Evolutionary conservation across 2,888 invertebrate genomes (phyloP), one percentile per base, ranked within the genome.

Genomic region (Pinctada fucata): DNA sequence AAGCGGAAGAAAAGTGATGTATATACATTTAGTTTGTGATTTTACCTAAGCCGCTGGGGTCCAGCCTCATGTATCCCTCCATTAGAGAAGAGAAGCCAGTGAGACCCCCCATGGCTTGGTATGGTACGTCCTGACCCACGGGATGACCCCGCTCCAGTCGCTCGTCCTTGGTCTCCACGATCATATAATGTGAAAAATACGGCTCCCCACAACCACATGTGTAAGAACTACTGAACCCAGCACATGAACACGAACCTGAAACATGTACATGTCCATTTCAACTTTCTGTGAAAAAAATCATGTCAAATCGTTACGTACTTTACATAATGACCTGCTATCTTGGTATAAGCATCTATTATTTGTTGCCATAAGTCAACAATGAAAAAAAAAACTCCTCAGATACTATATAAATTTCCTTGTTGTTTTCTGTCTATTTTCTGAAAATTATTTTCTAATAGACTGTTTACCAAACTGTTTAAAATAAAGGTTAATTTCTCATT

Each of bases 71-170:
- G 82, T 92, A 92, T 3, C 93, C 93, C 49, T 92, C 92, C 77
- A 91, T 90, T 51, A 93, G 84, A 3, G 92, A 93, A 3, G 91
- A 91, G 86, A 92, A 93, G 2, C 93, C 93, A 3, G 93, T 93
- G 16, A 93, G 74, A 6, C 93, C 93, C 4, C 93, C 93, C 93
- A 93, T 93, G 72, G 92, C 93, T 79, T 90, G 86, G 83, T 92
- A 93, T 2, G 91, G 91, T 2, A 88, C 88, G 72, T 90, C 90
- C 73, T 90, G 88, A 2, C 92, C 92, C 3, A 91, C 86, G 0
- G 93, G 92, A 81, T 92, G 92, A 47, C 92, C 92, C 10, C 92
- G 72, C 4, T 88, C 90, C 77, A 89, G 81, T 67, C 93, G 80
- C 83, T 93, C 92, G 8, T 91, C 90, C 64, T 86, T 88, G 3